phyloP scores from a whole-genome alignment of 2,797 vertebrate genomes.

The Lindbergichthys nudifrons region DNA sequence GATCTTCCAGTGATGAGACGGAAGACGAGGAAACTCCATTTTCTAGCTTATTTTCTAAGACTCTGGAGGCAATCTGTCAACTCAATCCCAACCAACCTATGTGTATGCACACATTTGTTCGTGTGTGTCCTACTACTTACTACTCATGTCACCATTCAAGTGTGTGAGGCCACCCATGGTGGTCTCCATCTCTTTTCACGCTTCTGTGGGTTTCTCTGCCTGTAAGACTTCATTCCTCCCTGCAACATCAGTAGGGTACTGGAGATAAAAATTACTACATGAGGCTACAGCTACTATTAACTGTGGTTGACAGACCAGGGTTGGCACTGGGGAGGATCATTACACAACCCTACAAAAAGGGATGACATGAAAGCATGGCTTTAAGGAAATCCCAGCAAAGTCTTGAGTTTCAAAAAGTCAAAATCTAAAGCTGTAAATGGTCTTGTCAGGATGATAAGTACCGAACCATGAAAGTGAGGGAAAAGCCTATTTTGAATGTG shows the following conservation, averaged over 20 bases:
- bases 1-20: conserved; percentile 49
- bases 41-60: conserved; percentile 41
- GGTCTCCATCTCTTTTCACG: conserved; percentile 61
- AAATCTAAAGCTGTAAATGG: conserved; percentile 1
- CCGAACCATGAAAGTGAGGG: conserved; percentile 10
- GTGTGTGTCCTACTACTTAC: conserved; percentile 24
- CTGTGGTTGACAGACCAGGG: conserved; percentile 44
- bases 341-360: conserved; percentile 8
- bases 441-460: background rate
- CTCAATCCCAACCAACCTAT: conserved; percentile 43
- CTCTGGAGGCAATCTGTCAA: conserved; percentile 68
- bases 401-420: background rate
- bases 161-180: conserved; percentile 40
- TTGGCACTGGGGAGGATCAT: conserved; percentile 15
- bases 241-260: conserved; percentile 17
- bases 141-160: conserved; percentile 44
- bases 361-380: conserved; percentile 6
- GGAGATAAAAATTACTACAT: conserved; percentile 49
- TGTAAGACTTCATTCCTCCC: conserved; percentile 32
- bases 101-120: conserved; percentile 24
- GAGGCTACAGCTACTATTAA: conserved; percentile 51
- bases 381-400: conserved; percentile 31
- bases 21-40: conserved; percentile 42
- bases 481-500: background rate
- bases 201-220: conserved; percentile 44